Base-by-base conservation (phyloP, 2,797 vertebrate genomes). In the Pogoniulus pusillus region DNA sequence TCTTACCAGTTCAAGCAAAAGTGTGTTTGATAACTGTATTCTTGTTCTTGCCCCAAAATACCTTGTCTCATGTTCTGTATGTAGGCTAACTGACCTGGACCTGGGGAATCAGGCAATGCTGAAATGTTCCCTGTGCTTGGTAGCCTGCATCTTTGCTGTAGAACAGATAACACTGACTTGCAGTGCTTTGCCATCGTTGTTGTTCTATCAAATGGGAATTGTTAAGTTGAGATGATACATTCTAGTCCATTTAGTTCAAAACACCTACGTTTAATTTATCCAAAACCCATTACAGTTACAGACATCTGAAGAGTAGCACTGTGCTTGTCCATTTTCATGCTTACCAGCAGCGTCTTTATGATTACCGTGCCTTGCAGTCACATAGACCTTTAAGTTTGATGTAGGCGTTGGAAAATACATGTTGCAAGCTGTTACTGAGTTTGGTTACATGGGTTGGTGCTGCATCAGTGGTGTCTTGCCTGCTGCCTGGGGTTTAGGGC, bases 281-380 rank as follows among this genome's bases (percentile, higher is more conserved):
- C 47, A 62, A 70, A 47, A 66, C 17, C 57, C 39, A 7, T 63
- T 57, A 6, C 60, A 77, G 87, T 90, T 71, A 12, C 7, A 2
- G 23, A 24, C 1, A 0, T 45, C 53, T 84, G 83, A 85, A 73
- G 75, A 76, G 32, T 10, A 75, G 51, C 3, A 1, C 55, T 9
- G 10, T 37, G 58, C 24, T 85, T 43, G 32, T 69, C 47, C 8
- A 8, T 66, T 87, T 64, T 75, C 54, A 30, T 0, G 0, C 30
- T 55, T 72, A 12, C 41, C 0, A 0, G 10, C 39, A 24, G 41
- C 59, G 6, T 59, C 63, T 65, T 27, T 0, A 0, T 49, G 29
- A 22, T 70, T 76, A 60, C 58, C 54, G 47, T 29, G 37, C 29
- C 35, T 71, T 76, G 29, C 54, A 27, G 26, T 45, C 22, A 4